Evolutionary conservation across 1,140 invertebrate species (phyloP), one percentile per base, ranked within the genome.

Genomic region (Neodiprion lecontei): DNA sequence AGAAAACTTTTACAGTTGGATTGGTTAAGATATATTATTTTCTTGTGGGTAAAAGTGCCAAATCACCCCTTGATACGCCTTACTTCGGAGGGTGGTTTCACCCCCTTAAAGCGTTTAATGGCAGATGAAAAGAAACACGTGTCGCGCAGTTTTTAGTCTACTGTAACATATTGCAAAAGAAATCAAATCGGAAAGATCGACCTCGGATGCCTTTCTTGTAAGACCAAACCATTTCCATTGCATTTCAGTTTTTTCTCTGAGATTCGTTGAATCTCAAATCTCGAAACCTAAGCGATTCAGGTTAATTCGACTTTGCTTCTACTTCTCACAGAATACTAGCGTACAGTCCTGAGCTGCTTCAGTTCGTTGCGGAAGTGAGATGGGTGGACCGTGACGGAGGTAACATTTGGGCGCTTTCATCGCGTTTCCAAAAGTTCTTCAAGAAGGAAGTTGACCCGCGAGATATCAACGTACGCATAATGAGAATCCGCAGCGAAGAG

Each of bases 361-460:
- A 96, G 86, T 95, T 95, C 82, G 89, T 91, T 9, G 92, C 94
- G 0, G 94, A 95, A 76, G 89, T 95, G 40, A 84, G 91, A 74
- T 92, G 91, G 85, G 90, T 89, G 0, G 89, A 90, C 61, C 87
- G 90, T 1, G 94, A 95, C 82, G 89, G 90, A 9, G 91, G 91
- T 5, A 90, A 90, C 17, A 82, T 95, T 8, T 96, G 94, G 92
- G 84, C 91, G 0, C 83, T 95, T 2, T 91, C 92, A 1, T 92
- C 93, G 0, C 90, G 93, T 72, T 95, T 95, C 86, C 94, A 96
- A 77, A 94, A 94, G 73, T 95, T 92, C 87, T 95, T 95, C 88
- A 85, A 90, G 48, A 90, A 90, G 77, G 90, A 91, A 67, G 85
- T 94, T 3, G 89, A 90, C 77, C 74, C 86, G 0, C 83, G 87